Evolutionary conservation across 2,113 vertebrate genomes (phyloP), one percentile per base, ranked within the genome.

Genomic region (Edolisoma coerulescens): DNA sequence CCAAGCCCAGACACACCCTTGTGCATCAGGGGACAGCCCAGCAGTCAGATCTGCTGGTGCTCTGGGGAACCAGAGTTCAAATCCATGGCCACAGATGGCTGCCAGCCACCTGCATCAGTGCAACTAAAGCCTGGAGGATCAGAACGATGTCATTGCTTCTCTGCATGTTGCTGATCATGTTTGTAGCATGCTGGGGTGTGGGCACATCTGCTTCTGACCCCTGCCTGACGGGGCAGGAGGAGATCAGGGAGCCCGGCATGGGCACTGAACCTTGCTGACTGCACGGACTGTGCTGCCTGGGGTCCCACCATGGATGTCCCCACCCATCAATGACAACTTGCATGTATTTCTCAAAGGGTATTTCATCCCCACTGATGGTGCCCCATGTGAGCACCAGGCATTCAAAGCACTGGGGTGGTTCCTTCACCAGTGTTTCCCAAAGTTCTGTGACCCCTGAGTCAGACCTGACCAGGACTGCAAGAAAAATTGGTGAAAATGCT

Each of bases 321-420:
- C 50, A 26, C 11, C 7, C 59, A 50, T 4, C 0, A 0, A 39
- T 10, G 26, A 42, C 0, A 2, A 11, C 39, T 20, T 24, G 23
- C 27, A 21, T 2, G 8, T 4, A 9, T 50, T 64, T 75, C 45
- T 52, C 30, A n/a, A 77, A 41, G 30, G 24, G 3, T 37, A 30
- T 52, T 87, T 69, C 6, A 2, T 18, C 41, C 11, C 11, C 37
- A 76, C 14, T 20, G 28, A 47, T 0, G 3, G n/a, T 70, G 53
- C 26, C 15, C 42, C 17, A 3, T 5, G n/a, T 1, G 4, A 60
- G 37, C 52, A 76, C 5, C 45, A 23, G 13, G 20, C 60, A 64
- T 18, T 24, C 32, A 44, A 71, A 75, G 33, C 26, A 67, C 10
- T 3, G 0, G 3, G 39, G 14, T 21, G 59, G 16, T 12, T 82